Evolutionary conservation across 2,113 vertebrate species (phyloP), one percentile per base, ranked within the genome.

Genomic region (Fukomys damarensis): DNA sequence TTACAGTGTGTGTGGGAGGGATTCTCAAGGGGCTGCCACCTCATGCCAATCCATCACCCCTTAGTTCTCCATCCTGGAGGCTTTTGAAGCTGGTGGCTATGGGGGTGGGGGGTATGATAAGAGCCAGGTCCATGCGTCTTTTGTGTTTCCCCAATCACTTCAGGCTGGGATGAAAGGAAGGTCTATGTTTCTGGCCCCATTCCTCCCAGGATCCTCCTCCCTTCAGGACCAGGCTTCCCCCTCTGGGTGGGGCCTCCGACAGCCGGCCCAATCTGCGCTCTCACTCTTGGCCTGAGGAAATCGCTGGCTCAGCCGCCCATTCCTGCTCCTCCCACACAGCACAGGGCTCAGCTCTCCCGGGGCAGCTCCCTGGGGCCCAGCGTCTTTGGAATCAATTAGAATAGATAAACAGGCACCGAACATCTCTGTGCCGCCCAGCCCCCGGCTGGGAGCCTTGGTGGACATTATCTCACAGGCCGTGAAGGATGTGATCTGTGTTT

Each of bases 1-100:
- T 89, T 96, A 88, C 96, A 74, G 68, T 84, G 49, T 86, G 95
- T 79, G 97, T 98, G 97, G 98, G 98, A 97, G 98, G 81, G 91
- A 89, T 85, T 65, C 77, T 96, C 95, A 74, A 92, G 83, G 91
- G 13, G 0, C 90, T 96, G 94, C 96, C 96, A 83, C 98, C 89
- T 96, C 43, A 91, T 32, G 92, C 98, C 97, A 95, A 98, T 92
- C 94, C 1, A 1, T 98, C 94, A 97, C 96, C 89, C 87, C 95
- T 2, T 0, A 52, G 30, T n/a, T 59, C 61, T 94, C 52, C 32
- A n/a, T 81, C 70, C 61, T 24, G 72, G 66, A 80, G 87, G 65
- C 52, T 0, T 86, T 87, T 82, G 87, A 88, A 86, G 94, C 87
- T 26, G 32, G 49, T 65, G 84, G 61, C 59, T 7, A 1, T 7